Conservation (phyloP, 2,797 vertebrate genomes). For the Crenichthys baileyi region DNA sequence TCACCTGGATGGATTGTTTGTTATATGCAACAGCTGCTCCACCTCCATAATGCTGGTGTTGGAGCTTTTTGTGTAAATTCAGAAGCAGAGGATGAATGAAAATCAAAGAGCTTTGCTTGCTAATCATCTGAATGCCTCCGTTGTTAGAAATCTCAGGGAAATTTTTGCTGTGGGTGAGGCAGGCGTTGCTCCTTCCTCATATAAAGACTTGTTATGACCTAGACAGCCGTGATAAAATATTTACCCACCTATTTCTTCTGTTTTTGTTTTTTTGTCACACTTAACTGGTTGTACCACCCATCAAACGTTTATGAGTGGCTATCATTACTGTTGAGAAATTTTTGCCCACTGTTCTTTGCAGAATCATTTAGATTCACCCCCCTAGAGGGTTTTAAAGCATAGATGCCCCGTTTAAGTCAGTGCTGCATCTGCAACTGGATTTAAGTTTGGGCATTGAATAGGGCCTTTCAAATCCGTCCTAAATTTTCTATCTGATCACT, state of each 20-base stretch:
- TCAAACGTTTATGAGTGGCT: background rate
- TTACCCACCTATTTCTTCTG: background rate
- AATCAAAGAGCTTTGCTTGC: slow-evolving; percentile 36
- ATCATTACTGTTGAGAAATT: background rate
- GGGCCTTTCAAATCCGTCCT: no score
- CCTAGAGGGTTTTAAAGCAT: background rate
- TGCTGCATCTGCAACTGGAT: background rate
- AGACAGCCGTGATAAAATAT: background rate
- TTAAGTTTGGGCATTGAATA: no score
- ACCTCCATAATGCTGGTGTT: slow-evolving; percentile 15
- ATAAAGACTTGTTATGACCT: slow-evolving; percentile 1
- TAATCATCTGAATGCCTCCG: slow-evolving; percentile 16
- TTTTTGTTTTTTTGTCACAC: background rate
- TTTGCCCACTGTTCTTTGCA: background rate
- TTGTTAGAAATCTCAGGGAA: slow-evolving; percentile 16
- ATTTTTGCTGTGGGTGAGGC: slow-evolving; percentile 23
- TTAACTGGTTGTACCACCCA: background rate
- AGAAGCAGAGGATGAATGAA: slow-evolving; percentile 47
- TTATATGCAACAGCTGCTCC: slow-evolving; percentile 30
- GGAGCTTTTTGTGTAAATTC: slow-evolving; percentile 10
- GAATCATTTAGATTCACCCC: background rate
- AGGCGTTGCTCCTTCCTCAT: slow-evolving; percentile 3
- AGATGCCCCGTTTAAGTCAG: background rate
- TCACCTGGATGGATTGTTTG: slow-evolving; percentile 37
- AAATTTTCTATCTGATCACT: no score